Base-by-base conservation (phyloP, 2,113 vertebrate genomes). In the Bufo gargarizans region DNA sequence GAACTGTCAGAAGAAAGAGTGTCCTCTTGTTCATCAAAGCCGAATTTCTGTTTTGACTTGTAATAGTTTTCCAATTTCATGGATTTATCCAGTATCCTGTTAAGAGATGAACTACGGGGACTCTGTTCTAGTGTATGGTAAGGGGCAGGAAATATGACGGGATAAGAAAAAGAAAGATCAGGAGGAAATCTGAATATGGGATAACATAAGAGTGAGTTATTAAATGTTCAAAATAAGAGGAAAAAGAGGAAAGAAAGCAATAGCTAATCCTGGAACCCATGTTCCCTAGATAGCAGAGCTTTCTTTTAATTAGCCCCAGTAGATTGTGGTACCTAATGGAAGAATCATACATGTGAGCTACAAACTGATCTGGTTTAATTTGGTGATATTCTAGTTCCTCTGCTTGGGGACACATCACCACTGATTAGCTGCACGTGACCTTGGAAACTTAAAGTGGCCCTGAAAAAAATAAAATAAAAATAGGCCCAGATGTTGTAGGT, bases 1-100 rank as follows among this genome's bases (percentile, higher is more conserved):
- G 89, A 85, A 80, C 89, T 91, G 81, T 89, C 87, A 88, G 91
- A 90, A 89, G 87, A 0, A 0, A 85, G 67, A 79, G 47, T 17
- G 86, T 86, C 82, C 88, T 91, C 92, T 91, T 91, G 90, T 72
- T 84, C 85, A 22, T 90, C 88, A 80, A 89, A 89, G 45, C 65
- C 89, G 0, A 3, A 63, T 14, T 90, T 84, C 84, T 86, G 90
- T 89, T 91, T 92, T 86, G 91, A 87, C 79, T 90, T 92, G 87
- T 85, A 87, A 81, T 88, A 84, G 47, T 90, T 90, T 89, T 91
- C 91, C 91, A 93, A 45, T 17, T 90, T 86, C 90, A 72, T 77
- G 33, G 78, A 89, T 91, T 93, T 94, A 84, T 93, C 92, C 82
- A 92, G 91, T 89, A 91, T 91, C 85, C 92, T 95, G 92, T 92